These are phyloP conservation scores for Galaxias olidus DNA, from an alignment of 2,797 vertebrate genomes.

Conservation along the genomic window DNA sequence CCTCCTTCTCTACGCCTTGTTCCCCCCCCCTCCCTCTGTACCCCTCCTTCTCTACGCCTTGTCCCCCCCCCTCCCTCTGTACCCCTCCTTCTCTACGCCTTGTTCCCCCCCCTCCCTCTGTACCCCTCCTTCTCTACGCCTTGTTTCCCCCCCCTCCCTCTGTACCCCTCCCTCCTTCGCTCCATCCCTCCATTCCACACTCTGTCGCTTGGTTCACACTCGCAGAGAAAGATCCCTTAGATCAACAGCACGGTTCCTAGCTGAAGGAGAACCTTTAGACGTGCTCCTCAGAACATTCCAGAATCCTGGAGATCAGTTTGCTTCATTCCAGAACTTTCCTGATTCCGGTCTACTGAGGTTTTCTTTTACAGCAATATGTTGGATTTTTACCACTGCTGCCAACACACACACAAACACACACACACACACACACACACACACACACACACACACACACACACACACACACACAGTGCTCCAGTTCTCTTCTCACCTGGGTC, in stretches of 20 bases:
- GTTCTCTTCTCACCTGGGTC: constrained; percentile 37
- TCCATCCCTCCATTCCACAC: constrained; percentile 37
- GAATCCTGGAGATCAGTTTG: neutral
- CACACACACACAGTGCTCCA: neutral
- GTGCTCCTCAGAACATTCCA: constrained; percentile 2
- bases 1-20: constrained; percentile 43
- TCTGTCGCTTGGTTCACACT: constrained; percentile 20
- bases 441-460: neutral
- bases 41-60: constrained; percentile 37
- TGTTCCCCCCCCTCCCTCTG: constrained; percentile 39
- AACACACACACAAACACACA: neutral
- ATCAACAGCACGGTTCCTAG: too few species aligned
- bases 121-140: constrained; percentile 18
- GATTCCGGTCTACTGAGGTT: neutral
- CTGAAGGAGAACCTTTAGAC: too few species aligned
- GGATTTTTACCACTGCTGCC: neutral
- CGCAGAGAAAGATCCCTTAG: too few species aligned
- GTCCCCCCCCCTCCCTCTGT: constrained; percentile 43
- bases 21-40: constrained; percentile 45
- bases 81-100: constrained; percentile 11
- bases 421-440: neutral
- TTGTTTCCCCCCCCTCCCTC: constrained; percentile 33
- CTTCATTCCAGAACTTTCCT: neutral
- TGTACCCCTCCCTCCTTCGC: constrained; percentile 46
- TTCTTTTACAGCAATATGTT: too few species aligned